Base-by-base conservation (phyloP, 1,140 invertebrate genomes). In the Plodia interpunctella region DNA sequence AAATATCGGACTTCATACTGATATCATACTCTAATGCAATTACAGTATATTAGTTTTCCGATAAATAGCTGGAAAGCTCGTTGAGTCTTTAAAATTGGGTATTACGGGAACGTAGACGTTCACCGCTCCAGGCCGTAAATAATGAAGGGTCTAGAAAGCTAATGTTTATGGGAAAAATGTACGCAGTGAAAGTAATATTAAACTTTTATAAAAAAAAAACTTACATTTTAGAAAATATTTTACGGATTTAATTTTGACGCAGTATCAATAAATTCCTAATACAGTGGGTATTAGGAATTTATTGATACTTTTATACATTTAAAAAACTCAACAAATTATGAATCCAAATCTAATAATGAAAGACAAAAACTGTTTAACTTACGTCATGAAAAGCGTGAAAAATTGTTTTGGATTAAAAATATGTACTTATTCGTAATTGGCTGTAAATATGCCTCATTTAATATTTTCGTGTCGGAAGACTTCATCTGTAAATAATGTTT, bases 61-160 rank as follows among this genome's bases (percentile, higher is more conserved):
- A 69, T 69, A 69, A 32, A 65, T 51, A 52, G 49, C 51, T 49
- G 28, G 17, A 59, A 44, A 44, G 56, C 62, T 65, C 57, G 68
- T 64, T 64, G 52, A 62, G 60, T 69, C 63, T 66, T 63, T 63
- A 57, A 70, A 70, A 70, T 70, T 70, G 64, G 59, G 59, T 62
- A 66, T 70, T 70, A 66, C 59, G 55, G 57, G 30, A 62, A 66
- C 51, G 53, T 62, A 52, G 61, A 57, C 25, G 35, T 30, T 52
- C n/a, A 11, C 1, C 35, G 35, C 18, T 50, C 19, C 30, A 50
- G 30, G 50, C 15, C 50, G 53, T 59, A 59, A 59, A 59, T 59
- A 59, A 20, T 35, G 15, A 44, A 38, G 50, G 20, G 30, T 20
- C 50, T 30, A 59, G 52, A 59, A 59, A 51, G 18, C 38, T 53